Evolutionary conservation across 1,140 invertebrate species (phyloP).

Genomic region (Telenomus remus): DNA sequence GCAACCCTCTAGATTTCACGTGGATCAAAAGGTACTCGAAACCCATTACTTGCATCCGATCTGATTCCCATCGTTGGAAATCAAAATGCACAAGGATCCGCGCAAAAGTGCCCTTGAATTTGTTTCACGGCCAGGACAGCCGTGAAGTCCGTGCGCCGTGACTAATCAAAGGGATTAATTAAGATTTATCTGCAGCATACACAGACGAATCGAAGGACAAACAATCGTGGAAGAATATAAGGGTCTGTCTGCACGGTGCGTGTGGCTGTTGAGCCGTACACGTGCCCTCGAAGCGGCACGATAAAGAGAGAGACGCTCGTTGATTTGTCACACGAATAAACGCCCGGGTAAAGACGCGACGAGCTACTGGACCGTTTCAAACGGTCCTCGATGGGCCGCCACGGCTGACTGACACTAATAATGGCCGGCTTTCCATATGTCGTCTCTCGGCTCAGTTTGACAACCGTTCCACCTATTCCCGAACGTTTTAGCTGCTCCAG

Average conservation of each 20-base stretch:
- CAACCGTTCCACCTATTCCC: conserved; percentile 19
- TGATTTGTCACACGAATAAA: conserved; percentile 56
- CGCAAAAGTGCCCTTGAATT: conserved; percentile 15
- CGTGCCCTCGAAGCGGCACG: conserved; percentile 28
- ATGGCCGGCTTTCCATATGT: conserved; percentile 49
- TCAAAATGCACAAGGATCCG: conserved; percentile 1
- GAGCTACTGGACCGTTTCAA: conserved; percentile 47
- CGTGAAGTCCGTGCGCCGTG: conserved; percentile 26
- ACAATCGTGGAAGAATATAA: conserved; percentile 34
- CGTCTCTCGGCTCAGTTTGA: conserved; percentile 36
- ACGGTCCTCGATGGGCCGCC: conserved; percentile 49
- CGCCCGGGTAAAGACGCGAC: conserved; percentile 44
- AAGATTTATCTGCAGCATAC: conserved; percentile 30
- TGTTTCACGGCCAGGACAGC: conserved; percentile 17
- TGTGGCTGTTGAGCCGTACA: conserved; percentile 16
- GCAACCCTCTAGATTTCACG: too few relatives aligned
- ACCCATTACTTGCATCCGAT: too few relatives aligned
- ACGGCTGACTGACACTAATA: conserved; percentile 52
- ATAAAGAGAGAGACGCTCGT: conserved; percentile 51
- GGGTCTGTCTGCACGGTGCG: conserved; percentile 13
- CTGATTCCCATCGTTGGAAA: conserved; percentile 3
- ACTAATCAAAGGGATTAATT: conserved; percentile 49
- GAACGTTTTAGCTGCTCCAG: conserved; percentile 16
- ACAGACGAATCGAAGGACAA: conserved; percentile 33
- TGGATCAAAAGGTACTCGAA: too few relatives aligned